Evolutionary conservation across 2,797 vertebrate genomes (phyloP).

Genomic region (Meda fulgida): DNA sequence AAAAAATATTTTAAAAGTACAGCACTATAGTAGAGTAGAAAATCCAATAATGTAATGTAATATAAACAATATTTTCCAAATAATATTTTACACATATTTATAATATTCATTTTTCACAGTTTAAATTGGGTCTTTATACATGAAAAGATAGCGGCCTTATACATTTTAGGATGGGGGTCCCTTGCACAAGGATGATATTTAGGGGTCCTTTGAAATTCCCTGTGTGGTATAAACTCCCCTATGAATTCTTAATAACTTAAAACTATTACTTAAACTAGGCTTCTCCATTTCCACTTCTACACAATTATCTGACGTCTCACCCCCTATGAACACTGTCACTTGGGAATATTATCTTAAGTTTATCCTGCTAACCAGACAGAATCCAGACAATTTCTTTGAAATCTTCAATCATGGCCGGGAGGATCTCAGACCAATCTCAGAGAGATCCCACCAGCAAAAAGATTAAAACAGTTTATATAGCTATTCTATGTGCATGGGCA

Average conservation of each 20-base stretch:
- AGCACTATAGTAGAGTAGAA: too few relatives aligned
- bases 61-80: too few relatives aligned
- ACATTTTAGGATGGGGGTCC: too few relatives aligned
- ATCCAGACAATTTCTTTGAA: background rate
- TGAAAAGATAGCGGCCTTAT: too few relatives aligned
- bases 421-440: background rate
- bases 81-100: background rate
- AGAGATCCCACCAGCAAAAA: background rate
- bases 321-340: too few relatives aligned
- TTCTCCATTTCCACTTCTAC: too few relatives aligned
- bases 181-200: too few relatives aligned
- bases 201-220: background rate
- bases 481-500: background rate
- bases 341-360: too few relatives aligned
- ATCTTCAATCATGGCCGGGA: background rate
- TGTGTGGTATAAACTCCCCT: too few relatives aligned
- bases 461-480: background rate
- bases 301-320: too few relatives aligned
- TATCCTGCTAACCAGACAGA: background rate
- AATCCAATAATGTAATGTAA: background rate
- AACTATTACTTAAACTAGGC: too few relatives aligned
- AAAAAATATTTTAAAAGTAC: background rate
- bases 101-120: background rate
- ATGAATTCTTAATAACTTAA: too few relatives aligned
- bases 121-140: background rate